Conservation (phyloP, 2,888 invertebrate species). For the Ichneumon xanthorius region DNA sequence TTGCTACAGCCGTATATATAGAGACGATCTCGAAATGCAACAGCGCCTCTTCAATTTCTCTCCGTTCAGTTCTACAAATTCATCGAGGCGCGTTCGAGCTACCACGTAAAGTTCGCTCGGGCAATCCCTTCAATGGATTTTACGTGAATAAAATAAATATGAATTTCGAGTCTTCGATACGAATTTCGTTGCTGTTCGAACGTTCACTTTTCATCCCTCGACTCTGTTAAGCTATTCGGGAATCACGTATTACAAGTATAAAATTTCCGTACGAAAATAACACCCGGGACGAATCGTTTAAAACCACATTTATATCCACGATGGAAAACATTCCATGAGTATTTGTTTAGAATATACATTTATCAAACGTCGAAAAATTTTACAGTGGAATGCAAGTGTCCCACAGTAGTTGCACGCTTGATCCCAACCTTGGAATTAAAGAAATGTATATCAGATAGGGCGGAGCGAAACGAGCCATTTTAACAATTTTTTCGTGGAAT, state of each 20-base stretch:
- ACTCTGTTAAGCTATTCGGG: neutral
- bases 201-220: neutral
- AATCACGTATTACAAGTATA: neutral
- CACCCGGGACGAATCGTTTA: neutral
- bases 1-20: constrained; percentile 32
- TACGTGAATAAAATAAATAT: neutral
- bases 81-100: constrained; percentile 39
- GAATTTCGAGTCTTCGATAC: neutral
- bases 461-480: no score
- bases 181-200: neutral
- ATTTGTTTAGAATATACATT: neutral
- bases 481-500: no score
- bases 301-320: no score
- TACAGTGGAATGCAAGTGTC: neutral
- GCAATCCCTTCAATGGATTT: constrained; percentile 4
- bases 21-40: constrained; percentile 49
- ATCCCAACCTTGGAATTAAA: neutral
- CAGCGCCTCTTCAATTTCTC: constrained; percentile 52
- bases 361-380: constrained; percentile 8
- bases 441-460: no score
- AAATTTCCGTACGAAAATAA: neutral
- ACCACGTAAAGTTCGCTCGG: neutral
- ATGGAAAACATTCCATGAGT: neutral
- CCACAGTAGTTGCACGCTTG: neutral
- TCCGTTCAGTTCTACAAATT: constrained; percentile 54